These are phyloP conservation scores for Dermatophagoides farinae DNA, from an alignment of 1,140 invertebrate genomes.

Conservation along the genomic window DNA sequence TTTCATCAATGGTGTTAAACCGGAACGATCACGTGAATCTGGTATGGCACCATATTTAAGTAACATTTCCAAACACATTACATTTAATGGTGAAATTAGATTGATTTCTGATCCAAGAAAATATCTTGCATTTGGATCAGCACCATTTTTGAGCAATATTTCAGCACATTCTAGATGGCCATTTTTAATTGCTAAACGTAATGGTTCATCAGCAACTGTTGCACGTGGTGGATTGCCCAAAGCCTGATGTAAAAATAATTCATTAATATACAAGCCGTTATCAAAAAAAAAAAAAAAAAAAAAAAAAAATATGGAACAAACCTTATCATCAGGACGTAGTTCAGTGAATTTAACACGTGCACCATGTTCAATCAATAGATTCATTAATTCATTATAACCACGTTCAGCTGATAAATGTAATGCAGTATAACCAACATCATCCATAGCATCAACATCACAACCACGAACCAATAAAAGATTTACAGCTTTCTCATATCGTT, in stretches of 20 bases:
- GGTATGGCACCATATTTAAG: constrained; percentile 63
- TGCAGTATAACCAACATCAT: constrained; percentile 73
- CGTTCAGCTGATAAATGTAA: constrained; percentile 66
- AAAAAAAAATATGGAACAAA: neutral
- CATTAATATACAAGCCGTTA: too few relatives aligned
- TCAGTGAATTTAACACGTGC: constrained; percentile 51
- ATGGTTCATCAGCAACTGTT: constrained; percentile 42
- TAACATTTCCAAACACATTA: constrained; percentile 56
- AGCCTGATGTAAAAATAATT: neutral
- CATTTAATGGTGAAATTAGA: constrained; percentile 48
- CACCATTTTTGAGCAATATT: constrained; percentile 44
- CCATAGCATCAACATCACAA: constrained; percentile 55
- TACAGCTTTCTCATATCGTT: constrained; percentile 54
- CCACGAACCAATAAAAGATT: constrained; percentile 47
- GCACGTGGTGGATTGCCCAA: constrained; percentile 21
- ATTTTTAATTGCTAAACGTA: constrained; percentile 59
- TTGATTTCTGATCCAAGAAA: constrained; percentile 80
- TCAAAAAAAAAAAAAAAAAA: neutral
- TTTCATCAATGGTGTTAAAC: constrained; percentile 69
- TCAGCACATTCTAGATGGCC: constrained; percentile 50
- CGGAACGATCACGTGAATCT: constrained; percentile 58
- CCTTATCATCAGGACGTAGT: constrained; percentile 15
- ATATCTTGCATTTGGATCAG: constrained; percentile 41
- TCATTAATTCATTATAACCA: constrained; percentile 36
- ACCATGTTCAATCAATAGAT: constrained; percentile 49